Evolutionary conservation across 2,888 invertebrate genomes (phyloP), one percentile per base, ranked within the genome.

Genomic region (Synergus laeviventris): DNA sequence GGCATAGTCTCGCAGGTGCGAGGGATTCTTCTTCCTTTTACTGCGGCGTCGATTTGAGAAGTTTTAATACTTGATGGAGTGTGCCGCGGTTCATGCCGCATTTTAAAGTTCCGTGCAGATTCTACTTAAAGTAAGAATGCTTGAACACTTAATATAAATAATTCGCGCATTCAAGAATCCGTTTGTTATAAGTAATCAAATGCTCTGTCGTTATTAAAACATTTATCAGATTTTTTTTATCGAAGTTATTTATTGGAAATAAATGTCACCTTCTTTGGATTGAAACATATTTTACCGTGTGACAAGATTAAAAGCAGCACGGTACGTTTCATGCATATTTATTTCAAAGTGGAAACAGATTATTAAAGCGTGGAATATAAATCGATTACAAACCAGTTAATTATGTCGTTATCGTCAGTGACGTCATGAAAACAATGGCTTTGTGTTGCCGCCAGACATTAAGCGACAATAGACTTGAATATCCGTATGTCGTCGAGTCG

Each of bases 391-490:
- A 82, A 82, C 81, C 85, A 84, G 87, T 88, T 87, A 87, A 87
- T 87, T 87, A 87, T 83, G 81, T 82, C 82, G 84, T 84, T 86
- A 87, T 85, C 84, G 78, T 74, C 81, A 83, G 83, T 81, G 76
- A 79, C 82, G 84, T 83, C 81, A 79, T 79, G 87, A 85, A 87
- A 87, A 87, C 88, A 88, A 88, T 87, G 83, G 87, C 84, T 84
- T 84, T 82, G 86, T 84, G 81, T 83, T 81, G 82, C 83, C 85
- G 84, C 84, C 86, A 82, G 85, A 84, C 86, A 86, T 84, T 85
- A 84, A 85, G 85, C 87, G 85, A 87, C 86, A 87, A 87, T 87
- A 84, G 84, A 86, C 81, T 81, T 84, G 84, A 87, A 87, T 85
- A 81, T 82, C 83, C 85, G 86, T 84, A 78, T 81, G 81, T 80